phyloP scores from a whole-genome alignment of 2,113 vertebrate genomes.

The Mugil cephalus region DNA sequence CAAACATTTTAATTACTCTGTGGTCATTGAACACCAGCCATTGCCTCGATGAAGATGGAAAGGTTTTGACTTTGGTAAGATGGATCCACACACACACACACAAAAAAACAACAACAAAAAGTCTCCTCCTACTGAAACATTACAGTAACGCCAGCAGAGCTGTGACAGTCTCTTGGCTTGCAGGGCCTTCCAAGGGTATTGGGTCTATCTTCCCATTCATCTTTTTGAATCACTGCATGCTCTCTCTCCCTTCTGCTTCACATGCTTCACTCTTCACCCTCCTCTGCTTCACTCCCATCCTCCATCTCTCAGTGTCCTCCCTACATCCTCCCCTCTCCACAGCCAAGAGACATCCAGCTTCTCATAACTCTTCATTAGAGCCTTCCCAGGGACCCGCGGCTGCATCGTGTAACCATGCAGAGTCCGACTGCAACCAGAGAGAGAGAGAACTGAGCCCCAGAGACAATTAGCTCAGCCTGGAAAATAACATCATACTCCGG shows the following conservation, averaged over 20 bases:
- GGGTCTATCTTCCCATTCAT: conserved; percentile 37
- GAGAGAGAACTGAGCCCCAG: conserved; percentile 63
- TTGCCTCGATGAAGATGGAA: conserved; percentile 19
- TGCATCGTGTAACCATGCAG: conserved; percentile 70
- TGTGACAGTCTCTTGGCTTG: conserved; percentile 34
- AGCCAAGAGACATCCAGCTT: conserved; percentile 75
- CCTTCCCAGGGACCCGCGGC: conserved; percentile 66
- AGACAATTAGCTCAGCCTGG: conserved; percentile 82
- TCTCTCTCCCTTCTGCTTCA: conserved; percentile 21
- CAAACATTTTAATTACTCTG: conserved; percentile 11
- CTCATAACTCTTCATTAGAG: conserved; percentile 84
- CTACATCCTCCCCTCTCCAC: conserved; percentile 54
- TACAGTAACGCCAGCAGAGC: neutral
- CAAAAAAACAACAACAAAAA: too few relatives aligned
- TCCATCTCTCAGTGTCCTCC: conserved; percentile 44
- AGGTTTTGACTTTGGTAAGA: conserved; percentile 20
- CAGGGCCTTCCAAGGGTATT: conserved; percentile 26
- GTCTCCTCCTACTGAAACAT: too few relatives aligned
- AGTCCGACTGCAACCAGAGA: conserved; percentile 66
- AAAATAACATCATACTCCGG: conserved; percentile 80
- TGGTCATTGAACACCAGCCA: conserved; percentile 18
- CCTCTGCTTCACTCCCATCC: conserved; percentile 35
- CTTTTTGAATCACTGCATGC: conserved; percentile 41
- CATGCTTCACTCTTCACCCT: conserved; percentile 32
- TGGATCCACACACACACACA: conserved; percentile 18